Base-by-base conservation (phyloP, 2,888 invertebrate genomes). In the Ectemnius lituratus region DNA sequence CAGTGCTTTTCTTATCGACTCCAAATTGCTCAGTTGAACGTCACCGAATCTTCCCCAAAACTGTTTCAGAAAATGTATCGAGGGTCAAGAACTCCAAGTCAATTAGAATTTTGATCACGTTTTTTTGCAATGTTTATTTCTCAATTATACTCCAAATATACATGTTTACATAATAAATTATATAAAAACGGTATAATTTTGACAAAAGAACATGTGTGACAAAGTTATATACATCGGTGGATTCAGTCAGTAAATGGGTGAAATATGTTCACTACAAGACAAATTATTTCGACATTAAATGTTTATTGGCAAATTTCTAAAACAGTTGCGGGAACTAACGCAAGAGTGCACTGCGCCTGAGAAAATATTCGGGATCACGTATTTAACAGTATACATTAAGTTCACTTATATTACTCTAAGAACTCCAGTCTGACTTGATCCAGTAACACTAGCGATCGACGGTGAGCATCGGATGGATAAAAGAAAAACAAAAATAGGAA, bases 101-200 rank as follows among this genome's bases (percentile, higher is more conserved):
- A 82, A 83, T 81, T 78, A 84, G 76, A 84, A 86, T 84, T 86
- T 85, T 84, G 83, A 86, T 87, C 85, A 86, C 81, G 79, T 85
- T 86, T 85, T 23, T 86, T 88, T 86, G 86, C 87, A 89, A 88
- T 89, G 81, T 89, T 89, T 89, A 89, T 89, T 89, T 89, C 37
- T 88, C 88, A 89, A 84, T 87, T 88, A 86, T 88, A 88, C 88
- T 89, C 88, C 88, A 89, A 89, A 89, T 89, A 89, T 89, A 89
- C 89, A 89, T 89, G 89, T 89, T 89, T 89, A 89, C 89, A 89
- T 89, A 88, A 88, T 88, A 89, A 89, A 88, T 89, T 89, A 89
- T 89, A 89, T 89, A 89, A 89, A 89, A 89, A 88, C 88, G 85
- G 87, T 88, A 85, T 89, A 88, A 88, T 88, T 89, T 88, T 88